Evolutionary conservation across 2,888 invertebrate genomes (phyloP).

Genomic region (Tupiocoris notatus): DNA sequence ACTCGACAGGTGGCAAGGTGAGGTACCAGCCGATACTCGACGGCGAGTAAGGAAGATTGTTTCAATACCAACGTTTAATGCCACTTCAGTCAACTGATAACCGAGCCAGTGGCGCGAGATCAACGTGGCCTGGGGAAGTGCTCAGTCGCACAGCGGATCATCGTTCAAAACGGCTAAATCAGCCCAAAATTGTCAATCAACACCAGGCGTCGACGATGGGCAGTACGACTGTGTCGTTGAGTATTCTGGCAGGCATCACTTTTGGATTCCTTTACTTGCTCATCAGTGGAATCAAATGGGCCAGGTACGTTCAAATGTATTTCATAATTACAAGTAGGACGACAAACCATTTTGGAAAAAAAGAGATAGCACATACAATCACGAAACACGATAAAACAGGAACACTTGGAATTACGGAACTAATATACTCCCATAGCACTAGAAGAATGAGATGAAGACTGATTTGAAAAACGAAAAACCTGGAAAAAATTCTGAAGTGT

Average conservation of each 20-base stretch:
- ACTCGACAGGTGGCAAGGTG: slow-evolving; percentile 7
- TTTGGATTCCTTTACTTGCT: slow-evolving; percentile 33
- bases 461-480: no score
- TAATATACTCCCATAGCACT: no score
- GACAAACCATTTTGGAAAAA: no score
- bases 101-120: slow-evolving; percentile 12
- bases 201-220: neutral
- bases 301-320: slow-evolving; percentile 40
- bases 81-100: slow-evolving; percentile 33
- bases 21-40: neutral
- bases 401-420: no score
- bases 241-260: slow-evolving; percentile 35
- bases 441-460: no score
- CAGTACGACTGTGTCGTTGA: slow-evolving; percentile 30
- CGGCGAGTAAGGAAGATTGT: neutral
- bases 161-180: neutral
- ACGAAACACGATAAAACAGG: no score
- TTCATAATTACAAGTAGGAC: no score
- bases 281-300: slow-evolving; percentile 41
- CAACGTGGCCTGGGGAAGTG: neutral
- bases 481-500: no score
- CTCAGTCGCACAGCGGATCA: neutral
- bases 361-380: no score
- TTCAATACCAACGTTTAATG: neutral
- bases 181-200: neutral